phyloP scores from a whole-genome alignment of 2,797 vertebrate genomes.

The Moxostoma hubbsi region DNA sequence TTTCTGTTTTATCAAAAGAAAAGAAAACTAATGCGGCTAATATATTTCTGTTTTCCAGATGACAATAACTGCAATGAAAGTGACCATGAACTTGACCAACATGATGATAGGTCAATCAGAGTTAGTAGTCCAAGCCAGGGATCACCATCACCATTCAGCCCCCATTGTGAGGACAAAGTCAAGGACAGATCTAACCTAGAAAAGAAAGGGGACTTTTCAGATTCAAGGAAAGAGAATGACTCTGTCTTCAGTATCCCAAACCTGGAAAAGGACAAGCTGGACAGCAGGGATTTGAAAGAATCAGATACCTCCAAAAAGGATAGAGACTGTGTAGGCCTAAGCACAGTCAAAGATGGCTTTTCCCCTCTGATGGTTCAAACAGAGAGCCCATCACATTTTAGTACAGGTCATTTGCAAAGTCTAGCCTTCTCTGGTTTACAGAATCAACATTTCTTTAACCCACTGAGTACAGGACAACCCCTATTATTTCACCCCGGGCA shows the following conservation, averaged over 20 bases:
- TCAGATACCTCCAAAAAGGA: conserved; percentile 66
- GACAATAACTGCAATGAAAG: conserved; percentile 80
- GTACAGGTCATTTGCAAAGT: conserved; percentile 77
- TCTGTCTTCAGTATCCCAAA: conserved; percentile 64
- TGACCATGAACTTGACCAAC: conserved; percentile 81
- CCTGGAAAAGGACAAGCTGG: conserved; percentile 80
- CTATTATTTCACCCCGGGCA: conserved; percentile 85
- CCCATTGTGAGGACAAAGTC: conserved; percentile 65
- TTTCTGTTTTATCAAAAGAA: not conserved
- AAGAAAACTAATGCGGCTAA: not conserved
- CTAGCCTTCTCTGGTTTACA: conserved; percentile 81
- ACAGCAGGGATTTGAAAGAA: conserved; percentile 69
- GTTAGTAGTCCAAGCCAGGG: conserved; percentile 67
- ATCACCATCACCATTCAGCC: conserved; percentile 63
- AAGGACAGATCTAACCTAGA: conserved; percentile 71
- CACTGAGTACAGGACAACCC: conserved; percentile 78
- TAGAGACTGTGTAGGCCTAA: conserved; percentile 59
- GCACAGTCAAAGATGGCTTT: conserved; percentile 76
- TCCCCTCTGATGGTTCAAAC: conserved; percentile 78
- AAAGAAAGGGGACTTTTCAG: conserved; percentile 63
- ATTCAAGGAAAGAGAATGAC: conserved; percentile 64
- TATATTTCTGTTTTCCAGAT: conserved; percentile 66
- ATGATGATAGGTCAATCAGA: conserved; percentile 71
- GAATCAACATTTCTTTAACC: conserved; percentile 82
- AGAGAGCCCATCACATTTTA: conserved; percentile 73